phyloP scores from a whole-genome alignment of 2,797 vertebrate species.

The Oreochromis mossambicus region DNA sequence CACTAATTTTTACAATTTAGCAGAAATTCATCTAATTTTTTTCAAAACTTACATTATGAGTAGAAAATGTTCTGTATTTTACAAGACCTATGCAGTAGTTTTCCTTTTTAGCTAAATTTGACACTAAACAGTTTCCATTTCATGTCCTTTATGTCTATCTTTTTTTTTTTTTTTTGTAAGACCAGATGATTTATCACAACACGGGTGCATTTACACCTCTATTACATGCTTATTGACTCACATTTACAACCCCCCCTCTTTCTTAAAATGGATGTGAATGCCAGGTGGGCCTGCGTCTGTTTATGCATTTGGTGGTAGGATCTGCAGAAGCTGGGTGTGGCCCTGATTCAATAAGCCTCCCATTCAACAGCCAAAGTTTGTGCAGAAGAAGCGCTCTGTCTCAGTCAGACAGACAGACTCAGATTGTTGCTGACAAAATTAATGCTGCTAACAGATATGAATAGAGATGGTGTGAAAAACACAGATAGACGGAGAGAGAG shows the following conservation, averaged over 20 bases:
- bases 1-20: neutral
- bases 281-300: neutral
- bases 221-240: neutral
- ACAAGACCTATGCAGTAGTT: neutral
- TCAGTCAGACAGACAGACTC: constrained; percentile 39
- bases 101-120: neutral
- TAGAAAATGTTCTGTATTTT: neutral
- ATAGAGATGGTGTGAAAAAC: constrained; percentile 50
- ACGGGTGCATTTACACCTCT: neutral
- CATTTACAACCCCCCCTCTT: neutral
- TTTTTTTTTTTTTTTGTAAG: neutral
- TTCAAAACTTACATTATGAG: neutral
- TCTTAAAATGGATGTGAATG: neutral
- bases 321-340: constrained; percentile 54
- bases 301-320: neutral
- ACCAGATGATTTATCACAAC: constrained; percentile 2
- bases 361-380: constrained; percentile 6
- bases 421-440: constrained; percentile 55
- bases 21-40: rapidly evolving
- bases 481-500: constrained; percentile 10
- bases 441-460: constrained; percentile 52
- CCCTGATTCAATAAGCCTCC: neutral
- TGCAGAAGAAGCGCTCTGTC: constrained; percentile 17
- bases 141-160: rapidly evolving
- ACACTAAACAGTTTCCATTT: neutral